A percentile compares a stretch with the other conserved stretches of the same genome.
These are phyloP conservation scores for Neoniphon sammara DNA, from an alignment of 2,797 vertebrate species.

Conservation along the genomic window DNA sequence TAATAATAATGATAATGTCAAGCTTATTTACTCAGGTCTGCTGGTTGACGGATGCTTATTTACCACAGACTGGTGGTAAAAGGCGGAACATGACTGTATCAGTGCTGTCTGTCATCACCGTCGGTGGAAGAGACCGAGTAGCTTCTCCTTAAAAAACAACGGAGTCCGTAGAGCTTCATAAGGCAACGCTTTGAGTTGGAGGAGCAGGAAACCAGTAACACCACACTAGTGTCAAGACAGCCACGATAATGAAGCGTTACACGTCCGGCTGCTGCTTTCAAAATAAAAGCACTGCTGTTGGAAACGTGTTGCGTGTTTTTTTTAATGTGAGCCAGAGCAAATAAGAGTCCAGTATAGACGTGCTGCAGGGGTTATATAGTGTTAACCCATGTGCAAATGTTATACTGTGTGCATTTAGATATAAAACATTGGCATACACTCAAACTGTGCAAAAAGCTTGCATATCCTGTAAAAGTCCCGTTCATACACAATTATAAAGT, in stretches of 20 bases:
- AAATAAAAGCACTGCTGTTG: conserved; percentile 30
- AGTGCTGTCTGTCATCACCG: conserved; percentile 22
- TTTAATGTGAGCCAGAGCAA: too few relatives aligned
- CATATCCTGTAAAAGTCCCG: too few relatives aligned
- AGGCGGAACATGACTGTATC: not conserved
- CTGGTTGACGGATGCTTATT: not conserved
- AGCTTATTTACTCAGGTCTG: not conserved
- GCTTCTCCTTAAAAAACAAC: too few relatives aligned
- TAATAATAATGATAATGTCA: too few relatives aligned
- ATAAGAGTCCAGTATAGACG: too few relatives aligned
- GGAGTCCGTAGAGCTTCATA: not conserved
- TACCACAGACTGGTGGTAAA: not conserved
- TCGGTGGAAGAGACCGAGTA: not conserved
- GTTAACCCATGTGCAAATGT: too few relatives aligned
- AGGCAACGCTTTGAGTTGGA: conserved; percentile 9
- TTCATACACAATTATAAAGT: too few relatives aligned
- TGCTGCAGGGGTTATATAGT: too few relatives aligned
- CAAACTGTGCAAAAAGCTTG: too few relatives aligned
- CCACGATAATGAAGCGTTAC: rapidly evolving
- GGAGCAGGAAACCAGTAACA: not conserved
- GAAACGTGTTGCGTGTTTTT: too few relatives aligned
- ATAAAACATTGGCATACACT: too few relatives aligned
- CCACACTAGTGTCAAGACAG: not conserved
- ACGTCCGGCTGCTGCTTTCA: conserved; percentile 34
- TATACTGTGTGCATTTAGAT: too few relatives aligned